A percentile compares a stretch with the other conserved stretches of the same genome.
phyloP scores from a whole-genome alignment of 2,113 vertebrate genomes.

The Leptobrachium leishanense region DNA sequence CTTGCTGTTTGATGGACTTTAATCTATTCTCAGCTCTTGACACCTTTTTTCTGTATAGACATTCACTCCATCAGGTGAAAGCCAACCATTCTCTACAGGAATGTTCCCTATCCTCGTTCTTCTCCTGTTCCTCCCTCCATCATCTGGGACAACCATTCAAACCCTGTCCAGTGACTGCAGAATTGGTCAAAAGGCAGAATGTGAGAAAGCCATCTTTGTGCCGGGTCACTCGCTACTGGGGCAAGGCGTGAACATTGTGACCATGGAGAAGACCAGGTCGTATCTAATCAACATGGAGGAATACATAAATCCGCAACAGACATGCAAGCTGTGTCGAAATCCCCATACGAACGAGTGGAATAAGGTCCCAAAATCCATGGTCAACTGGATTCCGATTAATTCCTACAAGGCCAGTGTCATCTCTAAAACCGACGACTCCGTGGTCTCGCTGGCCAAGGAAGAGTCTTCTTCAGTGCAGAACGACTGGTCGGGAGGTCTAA shows the following conservation, averaged over 20 bases:
- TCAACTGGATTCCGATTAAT: slow-evolving; percentile 67
- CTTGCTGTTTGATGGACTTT: too few relatives aligned
- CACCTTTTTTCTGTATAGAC: too few relatives aligned
- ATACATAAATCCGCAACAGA: too few relatives aligned
- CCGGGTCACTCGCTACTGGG: slow-evolving; percentile 61
- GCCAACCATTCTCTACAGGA: too few relatives aligned
- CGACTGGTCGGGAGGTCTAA: slow-evolving; percentile 62
- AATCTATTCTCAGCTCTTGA: too few relatives aligned
- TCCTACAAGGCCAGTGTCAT: slow-evolving; percentile 61
- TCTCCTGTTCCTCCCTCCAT: neutral
- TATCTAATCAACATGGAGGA: slow-evolving; percentile 43
- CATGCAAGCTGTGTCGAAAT: slow-evolving; percentile 70
- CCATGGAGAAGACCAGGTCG: slow-evolving; percentile 52
- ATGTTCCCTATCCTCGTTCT: neutral
- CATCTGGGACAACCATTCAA: neutral
- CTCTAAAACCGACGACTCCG: slow-evolving; percentile 61
- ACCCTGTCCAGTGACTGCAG: neutral
- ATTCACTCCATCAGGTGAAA: too few relatives aligned
- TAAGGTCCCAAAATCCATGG: slow-evolving; percentile 66
- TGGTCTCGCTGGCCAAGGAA: slow-evolving; percentile 64
- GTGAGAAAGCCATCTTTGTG: slow-evolving; percentile 48
- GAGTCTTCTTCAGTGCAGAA: slow-evolving; percentile 59
- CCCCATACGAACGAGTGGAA: slow-evolving; percentile 59
- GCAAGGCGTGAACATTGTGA: slow-evolving; percentile 58
- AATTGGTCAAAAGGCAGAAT: neutral